phyloP scores from a whole-genome alignment of 2,113 vertebrate species.

The Siphamia tubifer region DNA sequence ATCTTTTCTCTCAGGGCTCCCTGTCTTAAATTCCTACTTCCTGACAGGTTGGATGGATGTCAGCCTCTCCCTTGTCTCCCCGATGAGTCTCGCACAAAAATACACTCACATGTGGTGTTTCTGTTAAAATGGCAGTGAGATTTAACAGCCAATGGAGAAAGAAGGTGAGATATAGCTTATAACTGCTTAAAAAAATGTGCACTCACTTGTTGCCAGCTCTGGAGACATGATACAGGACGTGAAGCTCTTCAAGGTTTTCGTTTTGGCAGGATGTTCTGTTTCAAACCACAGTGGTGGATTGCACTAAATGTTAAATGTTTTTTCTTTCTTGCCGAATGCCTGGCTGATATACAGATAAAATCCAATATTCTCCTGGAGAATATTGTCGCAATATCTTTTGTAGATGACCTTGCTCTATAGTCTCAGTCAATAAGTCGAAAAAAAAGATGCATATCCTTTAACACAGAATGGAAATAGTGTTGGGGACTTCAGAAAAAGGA shows the following conservation, averaged over 20 bases:
- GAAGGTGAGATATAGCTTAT: neutral
- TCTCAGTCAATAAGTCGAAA: constrained; percentile 52
- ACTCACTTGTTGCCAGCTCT: constrained; percentile 12
- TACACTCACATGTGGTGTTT: constrained; percentile 15
- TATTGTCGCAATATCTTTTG: constrained; percentile 52
- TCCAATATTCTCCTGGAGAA: constrained; percentile 58
- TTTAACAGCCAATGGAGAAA: neutral
- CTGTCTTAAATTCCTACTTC: constrained; percentile 20
- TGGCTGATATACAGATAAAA: constrained; percentile 52
- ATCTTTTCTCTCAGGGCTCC: constrained; percentile 26
- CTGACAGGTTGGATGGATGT: constrained; percentile 34
- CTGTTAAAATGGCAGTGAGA: constrained; percentile 28
- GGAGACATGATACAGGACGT: neutral
- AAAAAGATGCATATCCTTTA: constrained; percentile 45
- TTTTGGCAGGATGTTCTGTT: neutral
- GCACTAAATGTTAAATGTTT: constrained; percentile 36
- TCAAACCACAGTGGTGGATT: constrained; percentile 38
- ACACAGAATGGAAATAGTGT: constrained; percentile 26
- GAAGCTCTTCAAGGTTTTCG: neutral
- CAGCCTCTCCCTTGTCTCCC: constrained; percentile 9
- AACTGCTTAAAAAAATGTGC: neutral
- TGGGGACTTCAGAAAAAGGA: constrained; percentile 28
- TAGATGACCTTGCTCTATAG: constrained; percentile 45
- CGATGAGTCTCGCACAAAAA: constrained; percentile 19
- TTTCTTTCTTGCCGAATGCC: constrained; percentile 51